A percentile compares a stretch with the other conserved stretches of the same genome.
Evolutionary conservation across 2,113 vertebrate species (phyloP).

Genomic region (human): DNA sequence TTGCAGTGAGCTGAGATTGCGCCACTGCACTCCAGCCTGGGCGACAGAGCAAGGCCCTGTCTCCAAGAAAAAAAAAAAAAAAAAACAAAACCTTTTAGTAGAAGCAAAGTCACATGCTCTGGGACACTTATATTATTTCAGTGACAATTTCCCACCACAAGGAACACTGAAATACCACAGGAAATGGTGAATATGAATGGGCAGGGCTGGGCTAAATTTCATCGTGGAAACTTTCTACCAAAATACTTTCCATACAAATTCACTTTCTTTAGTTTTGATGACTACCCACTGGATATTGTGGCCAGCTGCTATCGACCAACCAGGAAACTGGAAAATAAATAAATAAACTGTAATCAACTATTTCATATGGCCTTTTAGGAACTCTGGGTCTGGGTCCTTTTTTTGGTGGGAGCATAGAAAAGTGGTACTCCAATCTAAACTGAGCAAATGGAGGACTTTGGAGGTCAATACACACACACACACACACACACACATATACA

Average conservation of each 20-base stretch:
- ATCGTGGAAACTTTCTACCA: slow-evolving; percentile 60
- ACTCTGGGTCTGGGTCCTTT: background rate
- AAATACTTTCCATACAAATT: slow-evolving; percentile 53
- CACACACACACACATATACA: background rate
- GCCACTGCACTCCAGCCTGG: too few relatives aligned
- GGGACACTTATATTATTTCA: slow-evolving; percentile 41
- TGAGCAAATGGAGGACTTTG: slow-evolving; percentile 4
- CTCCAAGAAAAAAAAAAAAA: too few relatives aligned
- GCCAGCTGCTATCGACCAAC: slow-evolving; percentile 46
- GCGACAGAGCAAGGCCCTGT: too few relatives aligned
- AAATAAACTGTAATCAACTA: background rate
- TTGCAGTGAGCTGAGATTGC: too few relatives aligned
- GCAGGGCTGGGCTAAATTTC: slow-evolving; percentile 48
- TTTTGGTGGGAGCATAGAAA: background rate
- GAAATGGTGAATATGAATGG: slow-evolving; percentile 54
- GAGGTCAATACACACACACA: background rate
- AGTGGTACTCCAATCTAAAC: background rate
- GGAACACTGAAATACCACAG: slow-evolving; percentile 48
- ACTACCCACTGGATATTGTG: slow-evolving; percentile 47
- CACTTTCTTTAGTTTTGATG: slow-evolving; percentile 71
- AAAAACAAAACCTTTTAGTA: background rate
- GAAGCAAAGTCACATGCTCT: background rate
- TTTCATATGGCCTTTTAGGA: slow-evolving; percentile 35
- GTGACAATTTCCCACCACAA: slow-evolving; percentile 40
- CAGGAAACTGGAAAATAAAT: slow-evolving; percentile 59